Evolutionary conservation across 2,888 invertebrate genomes (phyloP).

Genomic region (Lithophane ornitopus): DNA sequence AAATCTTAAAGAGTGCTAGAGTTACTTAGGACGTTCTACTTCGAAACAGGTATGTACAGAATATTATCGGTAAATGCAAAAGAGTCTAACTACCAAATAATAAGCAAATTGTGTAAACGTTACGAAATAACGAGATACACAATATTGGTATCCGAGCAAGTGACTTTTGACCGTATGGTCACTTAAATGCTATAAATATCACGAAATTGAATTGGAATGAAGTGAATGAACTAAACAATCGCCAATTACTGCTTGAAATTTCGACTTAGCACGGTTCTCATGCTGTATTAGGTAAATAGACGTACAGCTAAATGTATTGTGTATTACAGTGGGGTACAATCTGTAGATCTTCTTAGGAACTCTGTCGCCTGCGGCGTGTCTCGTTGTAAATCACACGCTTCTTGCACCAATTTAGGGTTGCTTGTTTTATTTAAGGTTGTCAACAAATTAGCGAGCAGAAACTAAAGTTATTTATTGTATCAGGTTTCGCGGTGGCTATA

Average conservation of each 20-base stretch:
- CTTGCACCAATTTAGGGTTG: constrained; percentile 75
- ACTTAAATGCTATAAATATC: constrained; percentile 73
- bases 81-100: constrained; percentile 41
- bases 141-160: constrained; percentile 58
- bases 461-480: constrained; percentile 7
- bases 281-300: constrained; percentile 81
- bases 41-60: background rate
- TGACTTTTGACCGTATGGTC: constrained; percentile 71
- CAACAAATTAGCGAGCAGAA: constrained; percentile 19
- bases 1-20: constrained; percentile 4
- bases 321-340: constrained; percentile 76
- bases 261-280: constrained; percentile 77
- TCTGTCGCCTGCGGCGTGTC: constrained; percentile 82
- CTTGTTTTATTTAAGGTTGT: constrained; percentile 44
- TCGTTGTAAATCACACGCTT: constrained; percentile 81
- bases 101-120: constrained; percentile 49
- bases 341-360: constrained; percentile 83
- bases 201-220: constrained; percentile 78
- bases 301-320: constrained; percentile 72
- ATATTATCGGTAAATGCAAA: background rate
- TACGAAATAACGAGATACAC: constrained; percentile 63
- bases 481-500: background rate
- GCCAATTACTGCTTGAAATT: constrained; percentile 82
- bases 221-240: constrained; percentile 75
- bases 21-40: constrained; percentile 8